Conservation (phyloP, 2,888 invertebrate species). For the Caenorhabditis becei region DNA sequence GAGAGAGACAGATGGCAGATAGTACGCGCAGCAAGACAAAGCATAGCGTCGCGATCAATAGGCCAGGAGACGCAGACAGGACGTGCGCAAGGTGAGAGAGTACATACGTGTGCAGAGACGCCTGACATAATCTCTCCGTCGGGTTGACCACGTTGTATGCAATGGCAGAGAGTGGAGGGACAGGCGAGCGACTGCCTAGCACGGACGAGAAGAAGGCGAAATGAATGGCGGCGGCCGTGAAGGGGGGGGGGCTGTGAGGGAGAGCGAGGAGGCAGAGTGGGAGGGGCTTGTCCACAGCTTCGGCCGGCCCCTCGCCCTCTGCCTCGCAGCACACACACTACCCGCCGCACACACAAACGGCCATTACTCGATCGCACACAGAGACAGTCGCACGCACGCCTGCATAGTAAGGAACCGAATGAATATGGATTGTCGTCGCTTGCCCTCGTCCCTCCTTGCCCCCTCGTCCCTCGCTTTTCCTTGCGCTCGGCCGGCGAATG, state of each 20-base stretch:
- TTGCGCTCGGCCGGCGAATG: not conserved
- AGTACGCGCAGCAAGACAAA: slow-evolving; percentile 9
- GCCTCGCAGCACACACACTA: slow-evolving; percentile 25
- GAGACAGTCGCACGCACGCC: slow-evolving; percentile 17
- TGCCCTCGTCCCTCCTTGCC: slow-evolving; percentile 13
- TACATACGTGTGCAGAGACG: not conserved
- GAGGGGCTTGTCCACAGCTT: slow-evolving; percentile 51
- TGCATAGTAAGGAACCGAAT: slow-evolving; percentile 25
- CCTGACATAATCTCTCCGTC: not conserved
- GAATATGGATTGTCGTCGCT: slow-evolving; percentile 15
- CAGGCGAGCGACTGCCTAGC: slow-evolving; percentile 49
- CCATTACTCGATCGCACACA: slow-evolving; percentile 25
- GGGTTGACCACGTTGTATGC: slow-evolving; percentile 27
- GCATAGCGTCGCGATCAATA: slow-evolving; percentile 13
- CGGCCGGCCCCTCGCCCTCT: slow-evolving; percentile 54
- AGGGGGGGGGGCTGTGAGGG: slow-evolving; percentile 21
- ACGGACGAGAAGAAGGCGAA: slow-evolving; percentile 52
- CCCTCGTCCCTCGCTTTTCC: slow-evolving; percentile 5
- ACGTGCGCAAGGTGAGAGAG: slow-evolving; percentile 10
- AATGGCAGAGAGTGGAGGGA: slow-evolving; percentile 51
- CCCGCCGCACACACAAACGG: slow-evolving; percentile 23
- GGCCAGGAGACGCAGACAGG: slow-evolving; percentile 5
- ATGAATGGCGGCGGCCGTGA: slow-evolving; percentile 59
- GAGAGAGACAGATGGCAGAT: slow-evolving; percentile 18
- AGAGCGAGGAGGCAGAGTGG: slow-evolving; percentile 34